Evolutionary conservation across 2,797 vertebrate species (phyloP), one percentile per base, ranked within the genome.

Genomic region (Yasuhikotakia modesta): DNA sequence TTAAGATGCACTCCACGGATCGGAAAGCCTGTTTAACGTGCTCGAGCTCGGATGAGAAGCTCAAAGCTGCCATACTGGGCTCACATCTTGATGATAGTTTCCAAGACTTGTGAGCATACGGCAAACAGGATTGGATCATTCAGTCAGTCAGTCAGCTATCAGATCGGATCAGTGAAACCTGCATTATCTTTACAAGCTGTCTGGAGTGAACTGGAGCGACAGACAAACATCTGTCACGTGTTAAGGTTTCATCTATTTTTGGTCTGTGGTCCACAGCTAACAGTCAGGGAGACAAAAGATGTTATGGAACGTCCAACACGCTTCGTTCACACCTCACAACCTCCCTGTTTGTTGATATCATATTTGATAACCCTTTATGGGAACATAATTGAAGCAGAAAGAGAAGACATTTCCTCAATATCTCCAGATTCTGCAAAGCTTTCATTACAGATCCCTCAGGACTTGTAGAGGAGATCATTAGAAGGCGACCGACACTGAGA

Each of bases 21-120:
- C 3, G 16, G 3, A 71, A 81, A 83, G 66, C 75, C 66, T 27
- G 58, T 65, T 81, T 75, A 63, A 78, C 67, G 67, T 75, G 79
- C 35, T 32, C 30, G 71, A 63, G 63, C 80, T 78, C 46, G 76
- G 65, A 66, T 78, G 22, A 80, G 69, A 22, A 48, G 57, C 32
- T 17, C 63, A 77, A 73, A 76, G 74, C 79, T 60, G 30, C 17
- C 16, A 5, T 70, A 71, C 58, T 64, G 75, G 60, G 24, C 68
- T 69, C 66, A 66, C 58, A 63, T 67, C 76, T 74, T 70, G 39
- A 61, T 77, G 76, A 73, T 52, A 57, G 58, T 60, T 73, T 82
- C 21, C 60, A 72, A 64, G 43, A 50, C 45, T 19, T 63, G 8
- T 70, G 27, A 43, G 39, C 65, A 32, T 10, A 58, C 58, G 48